phyloP scores from a whole-genome alignment of 2,797 vertebrate species.

The Podarcis lilfordi region DNA sequence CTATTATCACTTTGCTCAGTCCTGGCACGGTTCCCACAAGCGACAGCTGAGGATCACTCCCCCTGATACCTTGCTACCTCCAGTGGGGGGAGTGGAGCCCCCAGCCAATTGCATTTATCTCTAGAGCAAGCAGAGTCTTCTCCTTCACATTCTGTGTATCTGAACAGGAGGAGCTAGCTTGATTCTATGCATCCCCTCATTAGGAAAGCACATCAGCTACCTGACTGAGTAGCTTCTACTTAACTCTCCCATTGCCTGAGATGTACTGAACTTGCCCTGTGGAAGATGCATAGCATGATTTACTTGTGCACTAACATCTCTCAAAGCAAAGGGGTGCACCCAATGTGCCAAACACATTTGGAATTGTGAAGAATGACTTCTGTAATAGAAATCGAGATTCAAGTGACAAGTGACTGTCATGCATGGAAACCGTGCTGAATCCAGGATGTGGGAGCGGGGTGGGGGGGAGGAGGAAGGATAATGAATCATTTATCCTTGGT shows the following conservation, averaged over 20 bases:
- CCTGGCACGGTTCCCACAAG: not conserved
- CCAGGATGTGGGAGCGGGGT: not conserved
- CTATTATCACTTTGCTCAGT: not conserved
- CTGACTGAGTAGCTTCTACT: not conserved
- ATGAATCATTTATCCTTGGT: not conserved
- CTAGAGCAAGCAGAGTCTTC: not conserved
- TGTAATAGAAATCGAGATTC: constrained; percentile 5
- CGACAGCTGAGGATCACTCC: not conserved
- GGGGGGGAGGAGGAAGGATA: not conserved
- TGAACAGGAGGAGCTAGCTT: not conserved
- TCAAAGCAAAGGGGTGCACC: not conserved
- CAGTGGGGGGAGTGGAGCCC: not conserved
- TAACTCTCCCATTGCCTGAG: not conserved
- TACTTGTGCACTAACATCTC: not conserved
- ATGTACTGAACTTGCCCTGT: not conserved
- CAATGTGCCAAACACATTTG: not conserved
- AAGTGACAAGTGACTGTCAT: not conserved
- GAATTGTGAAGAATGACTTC: not conserved
- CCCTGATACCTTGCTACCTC: not conserved
- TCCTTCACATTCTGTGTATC: not conserved
- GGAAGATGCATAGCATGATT: not conserved
- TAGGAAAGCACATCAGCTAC: not conserved
- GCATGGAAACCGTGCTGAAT: not conserved
- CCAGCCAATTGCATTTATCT: not conserved
- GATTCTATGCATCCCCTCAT: not conserved